Base-by-base conservation (phyloP, 2,113 vertebrate genomes). In the Lycaon pictus region DNA sequence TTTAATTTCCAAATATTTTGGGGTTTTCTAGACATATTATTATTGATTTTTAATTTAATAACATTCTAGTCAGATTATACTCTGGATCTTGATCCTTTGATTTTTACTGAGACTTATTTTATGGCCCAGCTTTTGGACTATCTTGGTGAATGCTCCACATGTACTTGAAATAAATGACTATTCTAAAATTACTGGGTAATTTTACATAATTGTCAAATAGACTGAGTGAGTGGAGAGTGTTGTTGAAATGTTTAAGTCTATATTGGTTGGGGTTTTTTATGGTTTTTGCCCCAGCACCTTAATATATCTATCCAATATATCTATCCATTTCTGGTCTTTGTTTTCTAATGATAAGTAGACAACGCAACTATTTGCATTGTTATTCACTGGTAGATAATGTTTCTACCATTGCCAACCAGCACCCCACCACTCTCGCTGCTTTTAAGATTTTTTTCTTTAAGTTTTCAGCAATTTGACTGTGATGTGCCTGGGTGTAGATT, bases 31-130 rank as follows among this genome's bases (percentile, higher is more conserved):
- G 20, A 29, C 51, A 72, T 74, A 19, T 74, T 69, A 63, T 53
- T 82, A 71, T 12, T 51, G 13, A 51, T 37, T 72, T 72, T 84
- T 53, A 71, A 71, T 48, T 82, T 92, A 84, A 72, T 35, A 27
- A 32, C 22, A 84, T 62, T 83, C 15, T 74, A 32, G 27, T 74
- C 58, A 62, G 53, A 72, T 12, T 51, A 51, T 62, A 60, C 63
- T 43, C 23, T 60, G 60, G 79, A 72, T 72, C 83, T 82, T 83
- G 22, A 51, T 35, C 55, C 69, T 92, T 72, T 25, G 27, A 51
- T 83, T 92, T 92, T 83, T 92, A 90, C 80, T 67, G 65, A 71
- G 37, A 60, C 25, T 83, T 58, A 35, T 82, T 82, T 60, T 83
- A 72, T 92, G 53, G 29, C 37, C 29, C 37, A 83, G 55, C 20